Evolutionary conservation across 2,113 vertebrate genomes (phyloP).

Genomic region (Alosa alosa): DNA sequence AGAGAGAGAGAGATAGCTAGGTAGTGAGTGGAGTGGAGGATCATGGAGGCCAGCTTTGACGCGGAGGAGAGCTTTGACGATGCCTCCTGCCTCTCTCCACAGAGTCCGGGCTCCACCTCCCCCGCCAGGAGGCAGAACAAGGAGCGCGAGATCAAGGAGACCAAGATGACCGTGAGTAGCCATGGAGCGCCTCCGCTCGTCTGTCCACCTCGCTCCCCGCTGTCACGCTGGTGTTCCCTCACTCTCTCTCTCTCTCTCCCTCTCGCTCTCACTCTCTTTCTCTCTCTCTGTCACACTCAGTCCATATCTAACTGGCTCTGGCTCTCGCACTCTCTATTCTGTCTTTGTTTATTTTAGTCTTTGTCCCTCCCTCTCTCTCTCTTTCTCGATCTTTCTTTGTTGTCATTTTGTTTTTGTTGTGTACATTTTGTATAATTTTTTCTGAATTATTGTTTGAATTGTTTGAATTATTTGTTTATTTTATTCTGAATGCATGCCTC

Average conservation of each 20-base stretch:
- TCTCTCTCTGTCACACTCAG: neutral
- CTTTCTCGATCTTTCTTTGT: neutral
- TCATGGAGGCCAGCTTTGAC: constrained; percentile 74
- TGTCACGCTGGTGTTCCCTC: neutral
- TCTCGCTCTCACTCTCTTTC: neutral
- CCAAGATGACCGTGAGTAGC: constrained; percentile 83
- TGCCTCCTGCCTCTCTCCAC: constrained; percentile 78
- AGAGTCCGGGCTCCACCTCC: constrained; percentile 83
- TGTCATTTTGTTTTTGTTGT: neutral
- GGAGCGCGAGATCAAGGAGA: constrained; percentile 81
- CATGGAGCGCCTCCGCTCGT: neutral
- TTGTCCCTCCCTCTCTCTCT: neutral
- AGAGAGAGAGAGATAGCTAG: constrained; percentile 30
- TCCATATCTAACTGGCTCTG: neutral
- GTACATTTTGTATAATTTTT: neutral
- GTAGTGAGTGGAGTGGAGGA: constrained; percentile 43
- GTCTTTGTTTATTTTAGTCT: neutral
- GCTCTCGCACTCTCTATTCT: neutral
- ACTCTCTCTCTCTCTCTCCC: neutral
- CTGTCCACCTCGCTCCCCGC: neutral
- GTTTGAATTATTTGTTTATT: neutral
- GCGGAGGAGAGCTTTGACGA: constrained; percentile 83
- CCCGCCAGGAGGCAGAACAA: constrained; percentile 80
- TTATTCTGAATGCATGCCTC: neutral
- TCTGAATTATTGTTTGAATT: too few relatives aligned